Base-by-base conservation (phyloP, 2,113 vertebrate genomes). In the Zingel zingel region DNA sequence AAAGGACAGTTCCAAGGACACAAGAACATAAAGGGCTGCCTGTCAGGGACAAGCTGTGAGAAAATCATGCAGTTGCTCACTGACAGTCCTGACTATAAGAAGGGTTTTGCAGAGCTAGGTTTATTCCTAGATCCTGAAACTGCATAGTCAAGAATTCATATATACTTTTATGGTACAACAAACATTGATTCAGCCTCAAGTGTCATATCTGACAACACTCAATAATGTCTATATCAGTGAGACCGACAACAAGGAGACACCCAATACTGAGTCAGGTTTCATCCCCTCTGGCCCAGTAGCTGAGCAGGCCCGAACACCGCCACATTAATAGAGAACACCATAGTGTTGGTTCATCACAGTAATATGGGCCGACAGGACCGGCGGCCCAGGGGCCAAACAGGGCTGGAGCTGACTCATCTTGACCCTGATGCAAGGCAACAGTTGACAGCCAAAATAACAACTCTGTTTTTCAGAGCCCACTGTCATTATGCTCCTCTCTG, bases 191-290 rank as follows among this genome's bases (percentile, higher is more conserved):
- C 45, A 36, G 84, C 45, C 19, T 89, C 72, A 65, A 73, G 75
- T 92, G 74, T 92, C 91, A 90, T 86, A 89, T 77, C 66, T 67
- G 68, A 92, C 85, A 90, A 87, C 85, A 83, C 76, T 89, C 90
- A 66, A 74, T 87, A 65, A 91, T 94, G 91, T 93, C 75, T 78
- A 67, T 81, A 89, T 61, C 75, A 77, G 62, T 51, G 61, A 79
- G 84, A 81, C 69, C 30, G 48, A 91, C 88, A 90, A 91, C 85
- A 93, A 77, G 36, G 27, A 78, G 73, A 90, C 77, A 89, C 76
- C 81, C 61, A 83, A 91, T 84, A 90, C 86, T 43, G 87, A 78
- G 72, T 89, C 86, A 68, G 79, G 77, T 88, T 91, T 84, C 88
- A 83, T 47, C 50, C 54, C 83, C 71, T 73, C 70, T 64, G 69